Evolutionary conservation across 2,797 vertebrate species (phyloP).

Genomic region (Sebastes hopkinsi): DNA sequence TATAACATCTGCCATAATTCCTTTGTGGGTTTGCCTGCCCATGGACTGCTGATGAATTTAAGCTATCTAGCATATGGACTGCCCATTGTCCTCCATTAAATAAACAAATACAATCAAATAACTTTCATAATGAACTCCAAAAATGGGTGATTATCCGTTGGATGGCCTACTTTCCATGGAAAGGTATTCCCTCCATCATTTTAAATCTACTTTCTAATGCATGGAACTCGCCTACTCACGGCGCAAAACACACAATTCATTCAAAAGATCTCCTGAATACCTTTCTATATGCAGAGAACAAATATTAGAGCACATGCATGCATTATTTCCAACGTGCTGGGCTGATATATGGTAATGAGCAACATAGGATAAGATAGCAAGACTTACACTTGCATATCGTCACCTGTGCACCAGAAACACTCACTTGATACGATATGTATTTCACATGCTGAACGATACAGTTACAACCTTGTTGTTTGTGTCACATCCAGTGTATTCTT

Average conservation of each 20-base stretch:
- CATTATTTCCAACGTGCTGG: slow-evolving; percentile 20
- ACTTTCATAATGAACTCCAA: neutral
- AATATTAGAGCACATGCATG: slow-evolving; percentile 40
- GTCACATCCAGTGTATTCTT: neutral
- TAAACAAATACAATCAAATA: neutral
- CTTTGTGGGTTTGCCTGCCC: neutral
- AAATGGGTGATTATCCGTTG: slow-evolving; percentile 2
- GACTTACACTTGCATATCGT: neutral
- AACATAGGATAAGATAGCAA: neutral
- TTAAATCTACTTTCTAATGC: slow-evolving; percentile 44
- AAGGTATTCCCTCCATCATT: slow-evolving; percentile 7
- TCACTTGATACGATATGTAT: slow-evolving; percentile 6
- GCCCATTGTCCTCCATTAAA: neutral
- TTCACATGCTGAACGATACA: neutral
- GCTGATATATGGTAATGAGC: slow-evolving; percentile 21
- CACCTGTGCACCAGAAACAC: neutral
- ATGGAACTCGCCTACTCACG: neutral
- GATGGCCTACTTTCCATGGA: slow-evolving; percentile 24
- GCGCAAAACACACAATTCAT: slow-evolving; percentile 13
- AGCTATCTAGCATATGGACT: neutral
- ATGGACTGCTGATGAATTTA: neutral
- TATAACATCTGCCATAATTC: neutral
- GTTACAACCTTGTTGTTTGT: neutral
- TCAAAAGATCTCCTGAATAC: slow-evolving; percentile 45
- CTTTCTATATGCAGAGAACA: slow-evolving; percentile 59